Base-by-base conservation (phyloP, 2,888 invertebrate species). In the Drosophila stalkeri region DNA sequence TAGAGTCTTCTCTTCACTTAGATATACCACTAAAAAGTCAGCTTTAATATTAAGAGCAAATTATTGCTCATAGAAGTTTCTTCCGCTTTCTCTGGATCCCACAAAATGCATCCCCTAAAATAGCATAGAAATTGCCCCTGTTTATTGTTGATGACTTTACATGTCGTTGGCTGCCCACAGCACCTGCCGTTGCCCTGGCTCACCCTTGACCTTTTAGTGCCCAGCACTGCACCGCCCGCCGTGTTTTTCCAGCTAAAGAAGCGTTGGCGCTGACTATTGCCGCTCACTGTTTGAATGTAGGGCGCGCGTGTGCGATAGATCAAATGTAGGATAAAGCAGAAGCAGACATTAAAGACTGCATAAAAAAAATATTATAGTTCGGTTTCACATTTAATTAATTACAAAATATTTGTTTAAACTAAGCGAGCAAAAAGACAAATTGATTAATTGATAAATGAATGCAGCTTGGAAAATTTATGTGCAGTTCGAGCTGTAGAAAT, bases 371-470 rank as follows among this genome's bases (percentile, higher is more conserved):
- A 55, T 74, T 81, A 81, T 84, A 70, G 85, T 79, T 64, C 56
- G 18, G 59, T 63, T 72, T 54, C 41, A 69, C 66, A 43, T 72
- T 80, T 72, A 84, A 85, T 87, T 87, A 85, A 85, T 87, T 87
- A 85, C 82, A 75, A 85, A 87, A 87, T 85, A 90, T 88, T 87
- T 89, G 79, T 90, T 89, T 78, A 80, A 71, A 72, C 54, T 59
- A 65, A 61, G 68, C 62, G 63, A 57, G 67, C 62, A 61, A 60
- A 73, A 47, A 70, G 82, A 86, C 85, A 86, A 86, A 89, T 90
- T 89, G 89, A 89, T 90, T 89, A 89, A 87, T 87, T 89, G 89
- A 77, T 77, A 86, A 89, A 81, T 89, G 82, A 88, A 75, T 65
- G 74, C 72, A 69, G 72, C 62, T 49, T 7, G 37, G 52, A 35